phyloP scores from a whole-genome alignment of 2,888 invertebrate genomes.

The Phrixothrix hirtus region DNA sequence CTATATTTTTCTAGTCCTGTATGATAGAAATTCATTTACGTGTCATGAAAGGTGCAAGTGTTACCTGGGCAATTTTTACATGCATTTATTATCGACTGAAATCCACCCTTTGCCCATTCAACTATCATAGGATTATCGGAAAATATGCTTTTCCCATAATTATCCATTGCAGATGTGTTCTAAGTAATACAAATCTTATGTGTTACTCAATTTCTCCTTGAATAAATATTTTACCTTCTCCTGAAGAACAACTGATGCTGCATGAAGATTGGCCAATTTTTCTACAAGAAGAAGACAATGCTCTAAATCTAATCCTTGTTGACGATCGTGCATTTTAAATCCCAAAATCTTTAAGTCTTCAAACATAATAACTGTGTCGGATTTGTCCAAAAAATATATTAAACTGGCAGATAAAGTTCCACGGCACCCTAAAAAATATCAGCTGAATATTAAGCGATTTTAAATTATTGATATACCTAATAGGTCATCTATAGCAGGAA shows the following conservation, averaged over 20 bases:
- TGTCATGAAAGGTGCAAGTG: neutral
- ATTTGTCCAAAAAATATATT: slow-evolving; percentile 32
- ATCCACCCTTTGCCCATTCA: slow-evolving; percentile 40
- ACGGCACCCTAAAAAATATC: too few species aligned
- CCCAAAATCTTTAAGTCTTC: slow-evolving; percentile 63
- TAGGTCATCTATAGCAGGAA: slow-evolving; percentile 55
- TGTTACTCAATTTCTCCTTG: too few species aligned
- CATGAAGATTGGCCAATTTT: slow-evolving; percentile 62
- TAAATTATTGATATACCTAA: too few species aligned
- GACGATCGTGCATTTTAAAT: slow-evolving; percentile 60
- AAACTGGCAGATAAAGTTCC: slow-evolving; percentile 11
- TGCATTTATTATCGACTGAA: slow-evolving; percentile 48
- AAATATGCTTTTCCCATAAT: slow-evolving; percentile 41
- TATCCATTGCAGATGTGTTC: slow-evolving; percentile 42
- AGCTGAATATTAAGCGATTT: too few species aligned
- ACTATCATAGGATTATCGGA: slow-evolving; percentile 38
- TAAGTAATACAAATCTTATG: too few species aligned
- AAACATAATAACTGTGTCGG: slow-evolving; percentile 55
- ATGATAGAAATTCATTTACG: neutral
- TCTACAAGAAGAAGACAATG: slow-evolving; percentile 58
- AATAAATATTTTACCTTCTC: slow-evolving; percentile 60
- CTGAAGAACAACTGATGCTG: slow-evolving; percentile 59
- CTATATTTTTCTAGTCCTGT: slow-evolving; percentile 53
- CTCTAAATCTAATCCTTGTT: slow-evolving; percentile 60
- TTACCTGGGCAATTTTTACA: slow-evolving; percentile 54